Evolutionary conservation across 2,113 vertebrate species (phyloP).

Genomic region (Callocephalon fimbriatum): DNA sequence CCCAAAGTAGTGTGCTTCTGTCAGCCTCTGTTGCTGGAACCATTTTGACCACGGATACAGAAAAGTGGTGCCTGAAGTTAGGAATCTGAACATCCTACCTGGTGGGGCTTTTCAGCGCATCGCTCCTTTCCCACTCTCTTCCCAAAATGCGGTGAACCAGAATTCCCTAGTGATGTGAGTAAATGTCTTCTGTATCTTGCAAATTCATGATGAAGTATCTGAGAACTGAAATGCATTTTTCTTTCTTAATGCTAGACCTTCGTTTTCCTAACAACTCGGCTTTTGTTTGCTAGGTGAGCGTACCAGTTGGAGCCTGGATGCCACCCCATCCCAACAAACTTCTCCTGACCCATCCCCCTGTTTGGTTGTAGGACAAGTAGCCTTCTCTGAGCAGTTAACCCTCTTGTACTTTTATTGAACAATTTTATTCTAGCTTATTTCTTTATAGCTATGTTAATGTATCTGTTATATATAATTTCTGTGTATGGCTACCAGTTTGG

Average conservation of each 20-base stretch:
- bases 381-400: background rate
- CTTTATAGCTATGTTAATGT: background rate
- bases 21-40: constrained; percentile 16
- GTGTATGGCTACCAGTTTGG: background rate
- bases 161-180: constrained; percentile 6
- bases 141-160: background rate
- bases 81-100: background rate
- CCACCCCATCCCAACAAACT: background rate
- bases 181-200: background rate
- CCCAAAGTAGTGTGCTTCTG: background rate
- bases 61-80: constrained; percentile 38
- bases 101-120: background rate
- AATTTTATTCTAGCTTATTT: background rate
- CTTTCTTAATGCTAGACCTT: background rate
- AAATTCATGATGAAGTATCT: background rate
- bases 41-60: background rate
- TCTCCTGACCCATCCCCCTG: background rate
- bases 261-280: background rate
- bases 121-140: background rate
- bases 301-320: background rate
- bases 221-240: background rate
- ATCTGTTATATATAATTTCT: background rate
- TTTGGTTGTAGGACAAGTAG: background rate
- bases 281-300: accelerated
- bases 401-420: background rate